These are phyloP conservation scores for Rhingia campestris DNA, from an alignment of 2,888 invertebrate genomes.

Conservation along the genomic window DNA sequence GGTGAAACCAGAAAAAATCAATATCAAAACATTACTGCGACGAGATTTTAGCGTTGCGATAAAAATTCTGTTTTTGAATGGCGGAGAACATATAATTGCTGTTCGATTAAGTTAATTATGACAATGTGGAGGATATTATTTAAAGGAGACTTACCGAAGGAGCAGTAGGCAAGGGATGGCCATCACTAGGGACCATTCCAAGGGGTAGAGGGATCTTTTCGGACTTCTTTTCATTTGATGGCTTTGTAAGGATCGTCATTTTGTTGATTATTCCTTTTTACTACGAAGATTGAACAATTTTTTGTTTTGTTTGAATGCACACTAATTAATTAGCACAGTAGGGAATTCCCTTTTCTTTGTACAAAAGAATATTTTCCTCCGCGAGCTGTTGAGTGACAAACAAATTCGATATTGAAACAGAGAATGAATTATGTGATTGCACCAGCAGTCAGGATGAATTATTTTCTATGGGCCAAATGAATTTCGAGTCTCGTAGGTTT, in stretches of 20 bases:
- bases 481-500: slow-evolving; percentile 38
- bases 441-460: slow-evolving; percentile 37
- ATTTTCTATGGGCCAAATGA: slow-evolving; percentile 34
- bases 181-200: slow-evolving; percentile 81
- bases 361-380: slow-evolving; percentile 1
- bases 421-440: slow-evolving; percentile 49
- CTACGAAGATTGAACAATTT: background rate
- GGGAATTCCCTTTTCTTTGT: background rate
- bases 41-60: background rate
- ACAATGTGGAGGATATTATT: slow-evolving; percentile 7
- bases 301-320: slow-evolving; percentile 9
- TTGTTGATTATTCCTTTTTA: slow-evolving; percentile 75
- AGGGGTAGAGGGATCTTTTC: slow-evolving; percentile 87
- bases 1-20: slow-evolving; percentile 69
- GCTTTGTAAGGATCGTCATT: slow-evolving; percentile 93
- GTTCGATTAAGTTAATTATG: background rate
- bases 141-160: slow-evolving; percentile 69
- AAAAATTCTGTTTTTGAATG: background rate
- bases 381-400: slow-evolving; percentile 42
- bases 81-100: background rate
- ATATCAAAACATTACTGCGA: slow-evolving; percentile 61
- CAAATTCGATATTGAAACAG: slow-evolving; percentile 57
- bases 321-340: slow-evolving; percentile 3
- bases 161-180: slow-evolving; percentile 67
- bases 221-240: slow-evolving; percentile 88